These are phyloP conservation scores for Dreissena polymorpha DNA, from an alignment of 1,140 invertebrate genomes.

Conservation along the genomic window DNA sequence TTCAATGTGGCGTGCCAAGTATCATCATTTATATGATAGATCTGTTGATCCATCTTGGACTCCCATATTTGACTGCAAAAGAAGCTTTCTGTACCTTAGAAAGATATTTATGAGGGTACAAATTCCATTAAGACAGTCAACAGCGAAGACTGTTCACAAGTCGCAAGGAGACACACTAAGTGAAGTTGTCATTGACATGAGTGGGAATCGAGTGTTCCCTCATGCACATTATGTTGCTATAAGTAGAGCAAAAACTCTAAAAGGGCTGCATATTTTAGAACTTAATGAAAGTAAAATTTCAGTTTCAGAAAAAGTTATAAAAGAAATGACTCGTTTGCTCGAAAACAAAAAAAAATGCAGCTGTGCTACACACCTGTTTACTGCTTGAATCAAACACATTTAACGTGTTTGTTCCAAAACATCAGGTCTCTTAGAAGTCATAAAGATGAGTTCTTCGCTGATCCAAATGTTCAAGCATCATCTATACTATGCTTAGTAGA, in stretches of 20 bases:
- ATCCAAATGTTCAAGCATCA: background rate
- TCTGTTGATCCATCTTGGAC: background rate
- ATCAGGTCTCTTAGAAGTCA: background rate
- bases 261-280: too few species aligned
- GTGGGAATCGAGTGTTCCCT: too few species aligned
- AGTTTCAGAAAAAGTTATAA: background rate
- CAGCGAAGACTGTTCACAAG: background rate
- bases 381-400: background rate
- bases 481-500: slow-evolving; percentile 5
- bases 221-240: too few species aligned
- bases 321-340: background rate
- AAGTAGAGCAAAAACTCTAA: too few species aligned
- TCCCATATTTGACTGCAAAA: slow-evolving; percentile 21
- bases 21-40: slow-evolving; percentile 19
- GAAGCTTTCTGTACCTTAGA: background rate
- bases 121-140: slow-evolving; percentile 1
- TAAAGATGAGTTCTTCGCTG: background rate
- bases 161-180: background rate
- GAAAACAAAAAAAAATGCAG: background rate
- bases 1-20: background rate
- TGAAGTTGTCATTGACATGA: too few species aligned
- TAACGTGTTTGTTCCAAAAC: background rate
- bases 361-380: slow-evolving; percentile 6
- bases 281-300: background rate
- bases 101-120: slow-evolving; percentile 1